Base-by-base conservation (phyloP, 1,140 invertebrate species). In the Brachystomella parvula region DNA sequence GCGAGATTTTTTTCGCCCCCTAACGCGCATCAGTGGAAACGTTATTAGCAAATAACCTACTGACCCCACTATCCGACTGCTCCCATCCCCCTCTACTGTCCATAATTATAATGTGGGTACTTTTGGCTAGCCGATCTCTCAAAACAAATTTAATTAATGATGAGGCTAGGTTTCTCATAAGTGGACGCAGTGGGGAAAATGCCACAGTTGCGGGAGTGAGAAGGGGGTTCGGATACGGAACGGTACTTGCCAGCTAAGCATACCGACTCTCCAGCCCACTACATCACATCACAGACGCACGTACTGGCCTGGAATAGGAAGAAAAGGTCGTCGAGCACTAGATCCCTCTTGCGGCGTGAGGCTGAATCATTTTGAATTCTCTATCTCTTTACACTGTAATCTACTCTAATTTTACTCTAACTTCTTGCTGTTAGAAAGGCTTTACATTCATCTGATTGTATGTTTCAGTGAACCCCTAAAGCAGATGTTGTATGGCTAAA, bases 131-230 rank as follows among this genome's bases (percentile, higher is more conserved):
- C 9, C 6, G 24, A 56, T 17, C 24, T 12, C 15, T 17, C 9
- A 56, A 6, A 12, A 9, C 9, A 6, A 56, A 12, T 56, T 12
- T 6, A 17, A 12, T 3, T 29, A 59, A 59, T 15, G 26, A 29
- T 59, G 26, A 26, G 49, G 24, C 15, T 21, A 59, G 57, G 30
- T 59, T 6, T 29, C 26, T 6, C 30, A 59, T 21, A 32, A 59
- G 30, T 59, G 57, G 57, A 29, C 57, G 9, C 24, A 28, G 15
- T 59, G 57, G 57, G 57, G 57, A 2, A 30, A 28, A 59, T 59
- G 57, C 30, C 26, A 31, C 12, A 32, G 26, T 59, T 59, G 57
- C 30, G 57, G 57, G 15, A 6, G 57, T 30, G 57, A 59, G 26
- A 3, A 28, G 26, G 57, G 57, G 15, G 21, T 59, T 6, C 26